Conservation (phyloP, 2,797 vertebrate genomes). For the Anableps anableps region DNA sequence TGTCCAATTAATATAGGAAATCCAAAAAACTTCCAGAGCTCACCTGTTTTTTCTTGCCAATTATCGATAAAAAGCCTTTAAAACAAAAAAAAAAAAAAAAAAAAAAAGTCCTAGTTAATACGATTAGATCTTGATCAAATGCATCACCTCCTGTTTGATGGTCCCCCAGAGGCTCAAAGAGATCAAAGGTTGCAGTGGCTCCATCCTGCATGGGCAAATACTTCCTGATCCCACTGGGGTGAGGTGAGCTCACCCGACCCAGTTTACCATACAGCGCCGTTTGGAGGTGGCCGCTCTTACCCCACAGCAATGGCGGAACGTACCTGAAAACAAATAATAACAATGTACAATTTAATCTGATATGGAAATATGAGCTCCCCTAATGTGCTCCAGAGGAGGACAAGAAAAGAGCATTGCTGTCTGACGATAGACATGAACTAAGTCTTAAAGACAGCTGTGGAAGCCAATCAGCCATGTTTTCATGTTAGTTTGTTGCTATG, state of each 20-base stretch:
- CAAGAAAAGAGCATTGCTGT: background rate
- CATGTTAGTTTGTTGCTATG: constrained; percentile 15
- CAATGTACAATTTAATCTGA: constrained; percentile 4
- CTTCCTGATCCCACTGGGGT: constrained; percentile 90
- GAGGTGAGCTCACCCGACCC: constrained; percentile 91
- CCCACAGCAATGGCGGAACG: constrained; percentile 96
- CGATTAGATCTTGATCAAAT: constrained; percentile 12
- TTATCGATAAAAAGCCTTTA: background rate
- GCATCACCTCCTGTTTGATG: constrained; percentile 90
- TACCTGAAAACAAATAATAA: constrained; percentile 81
- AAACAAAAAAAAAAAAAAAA: too few species aligned
- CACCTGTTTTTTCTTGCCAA: constrained; percentile 12
- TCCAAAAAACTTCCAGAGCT: background rate
- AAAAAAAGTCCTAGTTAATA: background rate
- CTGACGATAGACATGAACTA: constrained; percentile 4
- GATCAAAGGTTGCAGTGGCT: constrained; percentile 96
- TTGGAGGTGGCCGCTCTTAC: constrained; percentile 97
- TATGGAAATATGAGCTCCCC: constrained; percentile 10
- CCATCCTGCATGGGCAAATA: constrained; percentile 96
- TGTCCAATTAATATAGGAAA: background rate
- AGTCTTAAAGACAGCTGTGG: constrained; percentile 2
- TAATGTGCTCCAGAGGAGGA: background rate
- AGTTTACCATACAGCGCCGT: constrained; percentile 97
- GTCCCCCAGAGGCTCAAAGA: constrained; percentile 91
- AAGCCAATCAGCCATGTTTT: constrained; percentile 2